A percentile compares a stretch with the other conserved stretches of the same genome.
These are phyloP conservation scores for Orbicella faveolata DNA, from an alignment of 64 coral and sea anemone genomes.

Conservation along the genomic window DNA sequence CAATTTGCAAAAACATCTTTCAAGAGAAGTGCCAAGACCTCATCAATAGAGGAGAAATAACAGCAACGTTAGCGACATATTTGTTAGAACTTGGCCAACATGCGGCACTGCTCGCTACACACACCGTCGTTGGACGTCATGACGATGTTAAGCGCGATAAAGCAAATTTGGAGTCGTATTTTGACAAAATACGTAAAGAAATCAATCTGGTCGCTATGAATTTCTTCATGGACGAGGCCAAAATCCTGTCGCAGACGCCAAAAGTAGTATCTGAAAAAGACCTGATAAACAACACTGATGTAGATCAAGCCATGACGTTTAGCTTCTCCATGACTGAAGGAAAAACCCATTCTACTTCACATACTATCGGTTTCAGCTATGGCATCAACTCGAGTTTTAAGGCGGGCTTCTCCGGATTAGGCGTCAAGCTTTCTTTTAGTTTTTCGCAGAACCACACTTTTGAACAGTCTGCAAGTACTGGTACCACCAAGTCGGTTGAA, in stretches of 20 bases:
- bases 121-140: not conserved
- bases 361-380: not conserved
- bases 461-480: not conserved
- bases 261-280: not conserved
- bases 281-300: not conserved
- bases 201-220: slow-evolving; percentile 1
- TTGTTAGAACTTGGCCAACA: not conserved
- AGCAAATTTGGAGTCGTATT: not conserved
- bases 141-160: not conserved
- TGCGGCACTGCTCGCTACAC: not conserved
- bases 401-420: not conserved
- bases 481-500: not conserved
- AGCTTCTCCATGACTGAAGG: not conserved
- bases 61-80: not conserved
- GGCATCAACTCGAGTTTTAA: not conserved
- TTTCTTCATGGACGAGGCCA: slow-evolving; percentile 4
- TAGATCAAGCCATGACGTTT: not conserved
- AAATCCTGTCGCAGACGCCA: not conserved
- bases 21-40: not conserved
- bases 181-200: not conserved
- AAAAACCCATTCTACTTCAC: not conserved
- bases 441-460: not conserved
- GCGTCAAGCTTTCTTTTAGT: not conserved
- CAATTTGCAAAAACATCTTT: not conserved
- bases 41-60: not conserved